Base-by-base conservation (phyloP, 30 jellyfish, hydroid and myxozoan genomes). In the Pelagia noctiluca region DNA sequence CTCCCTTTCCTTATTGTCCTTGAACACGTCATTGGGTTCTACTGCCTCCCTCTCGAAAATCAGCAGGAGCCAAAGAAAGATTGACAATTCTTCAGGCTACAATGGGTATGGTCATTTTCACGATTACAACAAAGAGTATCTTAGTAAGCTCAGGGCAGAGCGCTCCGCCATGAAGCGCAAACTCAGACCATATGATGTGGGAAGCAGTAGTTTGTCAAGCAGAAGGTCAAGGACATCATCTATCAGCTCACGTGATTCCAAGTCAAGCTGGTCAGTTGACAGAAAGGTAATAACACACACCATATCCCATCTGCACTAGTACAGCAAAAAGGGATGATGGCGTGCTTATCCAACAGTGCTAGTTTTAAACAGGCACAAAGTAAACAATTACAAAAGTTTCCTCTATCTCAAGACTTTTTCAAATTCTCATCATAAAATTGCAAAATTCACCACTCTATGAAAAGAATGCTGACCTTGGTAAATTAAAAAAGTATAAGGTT, bases 71-170 rank as follows among this genome's bases (percentile, higher is more conserved):
- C 84, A 84, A 35, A 63, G 94, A 62, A 71, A 71, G 3, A 84
- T 84, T 13, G 54, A 62, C 35, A 46, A 36, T 23, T 28, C 65
- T 12, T 84, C 88, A 2, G 94, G 94, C 2, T 38, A 70, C 76
- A 28, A 33, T 47, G 94, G 94, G 0, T 84, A 84, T 50, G 94
- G 88, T 1, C 37, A 71, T 37, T 84, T 71, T 64, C 77, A 71
- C 57, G 68, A 38, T 18, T 84, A 84, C 88, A 84, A 84, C 54
- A 47, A 67, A 32, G 86, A 84, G 63, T 84, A 84, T 26, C 79
- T 84, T 24, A 75, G 84, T 42, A 84, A 84, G 69, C 76, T 84
- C 68, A 71, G 84, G 31, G 83, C 85, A 25, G 88, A 71, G 48
- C 82, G 88, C 37, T 61, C 26, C 47, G 83, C 94, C 0, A 3